A percentile compares a stretch with the other conserved stretches of the same genome.
Evolutionary conservation across 1,140 invertebrate genomes (phyloP).

Genomic region (Micrasema minimum): DNA sequence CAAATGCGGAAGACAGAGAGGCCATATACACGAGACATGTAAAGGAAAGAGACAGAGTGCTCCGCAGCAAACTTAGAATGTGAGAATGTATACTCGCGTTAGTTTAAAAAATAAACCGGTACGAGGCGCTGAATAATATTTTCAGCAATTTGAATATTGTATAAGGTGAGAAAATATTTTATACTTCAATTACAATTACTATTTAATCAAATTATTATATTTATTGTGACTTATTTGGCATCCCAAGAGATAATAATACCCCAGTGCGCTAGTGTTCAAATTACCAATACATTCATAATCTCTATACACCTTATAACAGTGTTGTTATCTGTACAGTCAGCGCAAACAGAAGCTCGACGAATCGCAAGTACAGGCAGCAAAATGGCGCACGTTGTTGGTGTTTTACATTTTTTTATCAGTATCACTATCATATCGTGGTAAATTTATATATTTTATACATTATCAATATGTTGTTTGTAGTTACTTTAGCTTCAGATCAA

Average conservation of each 20-base stretch:
- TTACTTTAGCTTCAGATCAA: too few relatives aligned
- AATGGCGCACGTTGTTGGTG: not conserved
- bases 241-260: too few relatives aligned
- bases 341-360: constrained; percentile 13
- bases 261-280: too few relatives aligned
- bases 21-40: not conserved
- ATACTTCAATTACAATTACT: not conserved
- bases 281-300: too few relatives aligned
- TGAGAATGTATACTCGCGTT: not conserved
- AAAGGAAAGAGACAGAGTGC: constrained; percentile 3
- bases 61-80: constrained; percentile 24
- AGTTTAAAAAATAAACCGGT: constrained; percentile 35
- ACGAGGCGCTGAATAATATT: constrained; percentile 22
- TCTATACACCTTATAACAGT: not conserved
- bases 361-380: not conserved
- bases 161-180: constrained; percentile 5
- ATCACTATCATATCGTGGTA: too few relatives aligned
- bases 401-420: too few relatives aligned
- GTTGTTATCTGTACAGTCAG: constrained; percentile 28
- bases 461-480: too few relatives aligned
- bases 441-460: too few relatives aligned
- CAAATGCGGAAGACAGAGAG: constrained; percentile 21
- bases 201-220: not conserved
- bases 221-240: not conserved
- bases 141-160: constrained; percentile 22